Conservation (phyloP, 92 coral and sea anemone genomes). For the Montipora capitata region DNA sequence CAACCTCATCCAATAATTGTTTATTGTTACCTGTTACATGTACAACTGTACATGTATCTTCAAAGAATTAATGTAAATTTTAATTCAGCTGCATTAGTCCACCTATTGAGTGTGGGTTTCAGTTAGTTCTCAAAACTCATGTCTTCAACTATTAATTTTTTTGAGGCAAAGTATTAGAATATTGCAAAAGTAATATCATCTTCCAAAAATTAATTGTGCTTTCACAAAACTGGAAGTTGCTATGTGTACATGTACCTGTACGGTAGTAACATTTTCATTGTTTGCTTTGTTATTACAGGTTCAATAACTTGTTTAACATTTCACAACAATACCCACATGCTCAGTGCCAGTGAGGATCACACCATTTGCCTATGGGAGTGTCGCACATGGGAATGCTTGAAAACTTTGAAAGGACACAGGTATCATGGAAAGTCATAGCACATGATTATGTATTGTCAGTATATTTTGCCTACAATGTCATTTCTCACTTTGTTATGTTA, state of each 20-base stretch:
- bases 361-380: slow-evolving; percentile 99
- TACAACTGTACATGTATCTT: too few species aligned
- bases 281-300: slow-evolving; percentile 71
- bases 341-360: slow-evolving; percentile 95
- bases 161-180: neutral
- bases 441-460: neutral
- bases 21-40: too few species aligned
- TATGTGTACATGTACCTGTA: neutral
- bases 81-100: too few species aligned
- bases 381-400: slow-evolving; percentile 98
- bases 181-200: too few species aligned
- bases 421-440: slow-evolving; percentile 9
- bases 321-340: slow-evolving; percentile 89
- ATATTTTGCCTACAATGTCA: neutral
- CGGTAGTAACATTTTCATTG: neutral
- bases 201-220: too few species aligned
- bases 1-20: too few species aligned
- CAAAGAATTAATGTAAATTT: too few species aligned
- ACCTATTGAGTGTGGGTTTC: too few species aligned
- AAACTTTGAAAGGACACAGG: slow-evolving; percentile 97
- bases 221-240: neutral
- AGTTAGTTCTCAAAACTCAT: too few species aligned
- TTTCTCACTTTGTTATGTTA: too few species aligned
- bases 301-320: slow-evolving; percentile 96
- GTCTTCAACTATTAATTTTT: neutral